Percentiles rank a stretch among this genome's conserved stretches.
These are phyloP conservation scores for Caracal caracal DNA, from an alignment of 2,113 vertebrate species.

Conservation along the genomic window DNA sequence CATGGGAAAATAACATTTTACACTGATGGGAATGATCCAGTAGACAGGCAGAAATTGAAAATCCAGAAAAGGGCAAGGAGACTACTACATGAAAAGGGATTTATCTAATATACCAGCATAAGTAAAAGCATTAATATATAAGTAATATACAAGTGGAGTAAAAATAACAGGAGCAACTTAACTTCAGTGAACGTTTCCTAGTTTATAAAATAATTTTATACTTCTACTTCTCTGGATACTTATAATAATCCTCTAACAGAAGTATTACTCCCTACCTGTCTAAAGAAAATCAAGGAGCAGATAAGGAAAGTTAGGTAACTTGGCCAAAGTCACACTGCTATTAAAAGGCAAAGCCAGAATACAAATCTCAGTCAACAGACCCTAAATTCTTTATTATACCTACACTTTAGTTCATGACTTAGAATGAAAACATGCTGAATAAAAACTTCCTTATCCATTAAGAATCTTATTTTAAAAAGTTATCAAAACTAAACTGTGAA, in stretches of 20 bases:
- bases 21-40: background rate
- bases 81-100: background rate
- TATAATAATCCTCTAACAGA: background rate
- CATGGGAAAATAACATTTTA: background rate
- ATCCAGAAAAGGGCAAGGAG: background rate
- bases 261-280: background rate
- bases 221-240: conserved; percentile 4
- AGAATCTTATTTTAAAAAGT: background rate
- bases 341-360: background rate
- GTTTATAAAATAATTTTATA: background rate
- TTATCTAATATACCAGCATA: background rate
- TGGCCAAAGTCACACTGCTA: background rate
- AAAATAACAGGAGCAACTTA: background rate
- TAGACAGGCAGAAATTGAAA: background rate
- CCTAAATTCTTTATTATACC: background rate
- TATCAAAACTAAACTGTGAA: background rate
- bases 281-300: background rate
- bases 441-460: conserved; percentile 19
- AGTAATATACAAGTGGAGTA: background rate
- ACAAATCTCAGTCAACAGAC: background rate
- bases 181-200: background rate
- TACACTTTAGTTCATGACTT: background rate
- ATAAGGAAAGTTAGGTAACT: background rate
- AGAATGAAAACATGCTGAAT: conserved; percentile 24
- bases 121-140: background rate